Evolutionary conservation across 2,113 vertebrate species (phyloP), one percentile per base, ranked within the genome.

Genomic region (Ascaphus truei): DNA sequence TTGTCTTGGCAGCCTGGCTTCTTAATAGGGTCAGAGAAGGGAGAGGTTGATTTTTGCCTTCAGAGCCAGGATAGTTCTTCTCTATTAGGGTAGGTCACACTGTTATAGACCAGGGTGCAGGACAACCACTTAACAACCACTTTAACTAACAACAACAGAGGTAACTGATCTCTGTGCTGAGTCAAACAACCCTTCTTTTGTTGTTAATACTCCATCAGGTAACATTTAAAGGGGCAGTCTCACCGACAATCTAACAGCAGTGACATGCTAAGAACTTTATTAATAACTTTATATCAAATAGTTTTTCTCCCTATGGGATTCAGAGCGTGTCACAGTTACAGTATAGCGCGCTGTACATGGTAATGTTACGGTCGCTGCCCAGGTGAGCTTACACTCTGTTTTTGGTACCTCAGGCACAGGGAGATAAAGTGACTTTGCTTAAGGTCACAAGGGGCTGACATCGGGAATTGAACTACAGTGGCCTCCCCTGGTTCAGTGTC

Each of bases 21-120:
- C 79, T 89, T 90, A 89, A 77, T 89, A 86, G 88, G 87, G 90
- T 86, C 86, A 87, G 87, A 89, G 71, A 87, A 86, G 86, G 86
- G 85, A 85, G 86, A 91, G 81, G 74, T 86, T 88, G 86, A 89
- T 84, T 86, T 85, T 85, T 80, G 85, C 81, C 83, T 77, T 81
- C 79, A 86, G 59, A 83, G 73, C 81, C 78, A 81, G 80, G 84
- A 83, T 88, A 85, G 81, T 86, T 88, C 85, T 84, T 80, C 79
- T 79, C 79, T 83, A 25, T 80, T 86, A 81, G 87, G 83, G 86
- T 88, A 90, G 86, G 84, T 89, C 78, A 76, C 72, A 80, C 76
- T 73, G 75, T 76, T 75, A 75, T 52, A 81, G 76, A 78, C 20
- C 72, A 76, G 78, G 77, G 75, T 73, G 75, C 63, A 68, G 85